Base-by-base conservation (phyloP, 1,140 invertebrate species). In the Anoplophora glabripennis region DNA sequence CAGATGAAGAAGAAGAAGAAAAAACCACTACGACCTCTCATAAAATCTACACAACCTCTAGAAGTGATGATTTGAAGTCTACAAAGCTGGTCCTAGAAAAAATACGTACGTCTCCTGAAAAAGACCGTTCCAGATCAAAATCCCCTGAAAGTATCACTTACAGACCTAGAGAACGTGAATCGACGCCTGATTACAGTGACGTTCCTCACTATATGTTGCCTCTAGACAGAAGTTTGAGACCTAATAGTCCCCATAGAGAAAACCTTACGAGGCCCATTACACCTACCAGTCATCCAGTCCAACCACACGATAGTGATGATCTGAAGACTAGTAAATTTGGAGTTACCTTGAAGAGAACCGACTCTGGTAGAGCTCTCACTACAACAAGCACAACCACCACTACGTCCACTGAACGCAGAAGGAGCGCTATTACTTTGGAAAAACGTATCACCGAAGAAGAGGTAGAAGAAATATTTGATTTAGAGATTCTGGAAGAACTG, bases 401-500 rank as follows among this genome's bases (percentile, higher is more conserved):
- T 48, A 40, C 49, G 7, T 36, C 21, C 7, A 47, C 53, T 7
- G 60, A 67, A 57, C 52, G 15, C 33, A 65, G 61, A 21, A 49
- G 56, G 9, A 79, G 77, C 57, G 78, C 55, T 47, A 45, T 59
- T 9, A 52, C 60, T 40, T 59, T 58, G 35, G 63, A 68, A 37
- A 63, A 59, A 33, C 42, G 36, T n/a, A 57, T 67, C 8, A 63
- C 68, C 37, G 77, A 80, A 51, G 74, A 77, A 58, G 75, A 84
- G 54, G 84, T 89, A 55, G 87, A 89, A 71, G 83, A 86, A 58
- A 87, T 89, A 57, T 86, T 82, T 59, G 86, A 89, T 63, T 66
- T 89, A 53, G 78, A 81, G 66, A 72, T 86, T 55, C 76, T 90
- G 42, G 87, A 89, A 75, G 77, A 81, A 77, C 80, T 89, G 78